Base-by-base conservation (phyloP, 2,888 invertebrate genomes). In the Ochlodes sylvanus region DNA sequence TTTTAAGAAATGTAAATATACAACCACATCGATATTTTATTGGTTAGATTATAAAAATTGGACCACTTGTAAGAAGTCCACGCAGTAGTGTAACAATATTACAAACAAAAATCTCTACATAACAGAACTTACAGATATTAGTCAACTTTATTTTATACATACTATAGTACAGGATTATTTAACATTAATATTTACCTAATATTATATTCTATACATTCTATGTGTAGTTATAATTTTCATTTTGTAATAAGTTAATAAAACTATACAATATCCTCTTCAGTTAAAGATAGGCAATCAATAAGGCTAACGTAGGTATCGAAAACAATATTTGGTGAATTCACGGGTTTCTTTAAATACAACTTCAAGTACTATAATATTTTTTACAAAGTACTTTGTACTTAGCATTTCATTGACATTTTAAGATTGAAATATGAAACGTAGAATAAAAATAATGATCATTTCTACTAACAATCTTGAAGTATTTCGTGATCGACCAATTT, bases 11-110 rank as follows among this genome's bases (percentile, higher is more conserved):
- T 92, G 90, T 91, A 92, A 92, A 92, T 92, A 90, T 91, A 93
- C 92, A 93, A 92, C 92, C 92, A 93, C 92, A 92, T 93, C 91
- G 87, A 92, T 92, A 92, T 90, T 92, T 92, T 91, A 92, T 92
- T 93, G 92, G 92, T 93, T 92, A 92, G 90, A 87, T 92, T 93
- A 93, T 92, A 92, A 93, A 92, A 93, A 93, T 92, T 93, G 92
- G 92, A 91, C 92, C 92, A 85, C 88, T 83, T 84, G 85, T 85
- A 84, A 87, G 90, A 85, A 89, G 90, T 90, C 91, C 92, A 85
- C 82, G 83, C 85, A 86, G 89, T 88, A 90, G 82, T 92, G 85
- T 91, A 93, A 93, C 92, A 92, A 93, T 90, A 90, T 92, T 92
- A 92, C 92, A 93, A 93, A 93, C 91, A 92, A 93, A 92, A 92